Percentiles rank a stretch among this genome's conserved stretches.
These are phyloP conservation scores for Meteorus cinctellus DNA, from an alignment of 2,888 invertebrate genomes.

Conservation along the genomic window DNA sequence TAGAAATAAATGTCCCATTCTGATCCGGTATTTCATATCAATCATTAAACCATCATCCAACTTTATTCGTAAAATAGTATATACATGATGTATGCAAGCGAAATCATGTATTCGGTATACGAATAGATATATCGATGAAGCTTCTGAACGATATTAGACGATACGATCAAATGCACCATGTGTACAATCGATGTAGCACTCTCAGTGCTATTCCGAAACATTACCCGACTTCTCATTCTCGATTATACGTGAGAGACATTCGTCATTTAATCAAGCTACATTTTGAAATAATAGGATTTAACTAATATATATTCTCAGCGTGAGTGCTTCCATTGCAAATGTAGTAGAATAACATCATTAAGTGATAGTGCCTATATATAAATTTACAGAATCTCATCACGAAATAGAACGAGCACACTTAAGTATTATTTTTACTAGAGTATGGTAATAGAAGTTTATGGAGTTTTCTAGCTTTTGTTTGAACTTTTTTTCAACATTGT, in stretches of 20 bases:
- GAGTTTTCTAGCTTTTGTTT: slow-evolving; percentile 3
- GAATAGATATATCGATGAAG: background rate
- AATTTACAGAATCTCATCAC: slow-evolving; percentile 16
- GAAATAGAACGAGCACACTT: background rate
- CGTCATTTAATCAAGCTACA: slow-evolving; percentile 2
- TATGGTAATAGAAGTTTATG: slow-evolving; percentile 20
- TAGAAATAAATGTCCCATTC: no score
- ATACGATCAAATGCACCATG: background rate
- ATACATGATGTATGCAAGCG: background rate
- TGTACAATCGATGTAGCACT: background rate
- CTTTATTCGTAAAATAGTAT: no score
- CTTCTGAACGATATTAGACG: background rate
- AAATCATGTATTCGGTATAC: no score
- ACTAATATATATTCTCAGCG: slow-evolving; percentile 1
- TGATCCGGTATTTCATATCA: no score
- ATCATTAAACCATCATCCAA: no score
- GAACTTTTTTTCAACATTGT: slow-evolving; percentile 23
- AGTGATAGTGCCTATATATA: background rate
- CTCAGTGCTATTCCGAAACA: background rate
- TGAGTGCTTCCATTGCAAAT: slow-evolving; percentile 6
- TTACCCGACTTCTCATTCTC: background rate
- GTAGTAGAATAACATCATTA: background rate
- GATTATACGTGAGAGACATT: background rate
- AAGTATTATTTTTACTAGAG: background rate
- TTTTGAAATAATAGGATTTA: background rate